Base-by-base conservation (phyloP, 2,113 vertebrate genomes). In the Hydrolagus affinis region DNA sequence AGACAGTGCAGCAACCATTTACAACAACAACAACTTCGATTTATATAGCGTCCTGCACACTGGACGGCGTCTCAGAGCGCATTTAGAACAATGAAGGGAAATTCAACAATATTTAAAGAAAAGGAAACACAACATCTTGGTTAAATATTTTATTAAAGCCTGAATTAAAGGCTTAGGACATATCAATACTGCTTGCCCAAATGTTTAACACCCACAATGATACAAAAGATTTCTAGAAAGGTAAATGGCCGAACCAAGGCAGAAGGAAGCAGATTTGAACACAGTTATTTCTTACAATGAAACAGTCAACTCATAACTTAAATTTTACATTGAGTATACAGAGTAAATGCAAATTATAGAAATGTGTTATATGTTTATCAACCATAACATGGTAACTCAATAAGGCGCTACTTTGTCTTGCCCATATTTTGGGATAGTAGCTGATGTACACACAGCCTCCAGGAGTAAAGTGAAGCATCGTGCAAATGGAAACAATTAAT, bases 101-200 rank as follows among this genome's bases (percentile, higher is more conserved):
- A 44, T 44, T 30, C 19, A 83, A 66, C n/a, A 64, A 30, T 9
- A 25, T 60, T 9, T 77, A 19, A 83, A 44, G 6, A 44, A 44
- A 44, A 68, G 17, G 8, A 68, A 66, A 32, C 62, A 83, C 78
- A 68, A 68, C 10, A 32, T 32, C 66, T 25, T 83, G 25, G 60
- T 83, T 83, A 83, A 83, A 83, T 66, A 83, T 68, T 83, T 83
- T 66, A 83, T 83, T 83, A 68, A 83, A 83, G 60, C 25, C 78
- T 28, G 21, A 32, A 21, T 83, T 15, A 64, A 83, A 21, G 25
- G 32, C 60, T 83, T 83, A 32, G 78, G 15, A 83, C 62, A 83
- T 66, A 21, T 68, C 62, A 66, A 68, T 83, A 66, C 6, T 68
- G 78, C 28, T 19, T 83, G 62, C 14, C 15, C 78, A 83, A 32